phyloP scores from a whole-genome alignment of 1,140 invertebrate genomes.

The Drosophila kanapiae region DNA sequence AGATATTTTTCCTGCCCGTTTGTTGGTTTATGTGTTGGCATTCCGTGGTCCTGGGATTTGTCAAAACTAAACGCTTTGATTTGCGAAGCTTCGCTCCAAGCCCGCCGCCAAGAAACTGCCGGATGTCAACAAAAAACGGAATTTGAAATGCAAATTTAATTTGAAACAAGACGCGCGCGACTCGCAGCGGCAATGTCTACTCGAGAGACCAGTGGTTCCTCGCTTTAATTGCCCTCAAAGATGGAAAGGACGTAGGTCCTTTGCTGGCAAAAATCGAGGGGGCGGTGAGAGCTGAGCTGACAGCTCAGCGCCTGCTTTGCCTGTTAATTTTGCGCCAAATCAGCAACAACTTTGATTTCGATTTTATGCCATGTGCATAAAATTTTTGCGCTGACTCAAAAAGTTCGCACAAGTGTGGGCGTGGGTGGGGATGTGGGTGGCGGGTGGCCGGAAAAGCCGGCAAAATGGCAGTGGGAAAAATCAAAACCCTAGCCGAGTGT shows the following conservation, averaged over 20 bases:
- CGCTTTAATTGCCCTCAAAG: conserved; percentile 46
- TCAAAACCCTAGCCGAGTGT: conserved; percentile 50
- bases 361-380: conserved; percentile 77
- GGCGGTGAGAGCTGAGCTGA: conserved; percentile 19
- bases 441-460: neutral
- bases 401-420: conserved; percentile 49
- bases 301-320: conserved; percentile 62
- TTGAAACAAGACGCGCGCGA: conserved; percentile 67
- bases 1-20: conserved; percentile 8
- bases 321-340: conserved; percentile 81
- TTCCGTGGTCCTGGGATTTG: conserved; percentile 66
- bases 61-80: conserved; percentile 80
- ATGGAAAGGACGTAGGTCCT: conserved; percentile 32
- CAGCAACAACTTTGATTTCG: conserved; percentile 80
- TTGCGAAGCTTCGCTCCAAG: conserved; percentile 22
- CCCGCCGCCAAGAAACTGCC: conserved; percentile 6
- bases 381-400: conserved; percentile 71
- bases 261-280: neutral
- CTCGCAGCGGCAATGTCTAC: conserved; percentile 5
- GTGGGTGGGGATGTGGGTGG: neutral
- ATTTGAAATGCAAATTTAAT: conserved; percentile 84
- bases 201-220: conserved; percentile 32
- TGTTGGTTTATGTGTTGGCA: conserved; percentile 33
- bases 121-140: conserved; percentile 68
- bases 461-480: conserved; percentile 27